These are phyloP conservation scores for Drosophila nigricruria DNA, from an alignment of 2,888 invertebrate genomes.

Conservation along the genomic window DNA sequence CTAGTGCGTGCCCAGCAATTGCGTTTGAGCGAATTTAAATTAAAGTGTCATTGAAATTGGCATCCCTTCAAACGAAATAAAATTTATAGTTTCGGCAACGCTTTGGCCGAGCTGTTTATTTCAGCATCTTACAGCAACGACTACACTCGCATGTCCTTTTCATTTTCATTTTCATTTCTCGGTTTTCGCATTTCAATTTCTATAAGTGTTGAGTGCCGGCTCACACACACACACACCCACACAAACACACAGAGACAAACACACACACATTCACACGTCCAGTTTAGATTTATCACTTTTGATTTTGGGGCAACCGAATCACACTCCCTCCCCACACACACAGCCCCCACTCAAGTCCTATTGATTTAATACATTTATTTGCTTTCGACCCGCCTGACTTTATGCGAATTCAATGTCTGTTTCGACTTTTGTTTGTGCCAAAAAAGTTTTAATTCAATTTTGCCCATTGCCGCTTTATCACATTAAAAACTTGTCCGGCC, in stretches of 20 bases:
- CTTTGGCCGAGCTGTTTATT: slow-evolving; percentile 50
- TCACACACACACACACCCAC: slow-evolving; percentile 35
- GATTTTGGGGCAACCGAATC: slow-evolving; percentile 56
- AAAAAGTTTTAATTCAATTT: slow-evolving; percentile 74
- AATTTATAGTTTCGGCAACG: slow-evolving; percentile 77
- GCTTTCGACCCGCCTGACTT: slow-evolving; percentile 38
- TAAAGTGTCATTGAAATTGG: slow-evolving; percentile 82
- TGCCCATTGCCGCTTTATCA: slow-evolving; percentile 52
- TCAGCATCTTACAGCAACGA: slow-evolving; percentile 38
- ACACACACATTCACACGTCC: slow-evolving; percentile 59
- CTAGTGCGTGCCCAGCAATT: slow-evolving; percentile 67
- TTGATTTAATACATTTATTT: slow-evolving; percentile 81
- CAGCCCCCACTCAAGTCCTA: slow-evolving; percentile 28
- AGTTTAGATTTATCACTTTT: slow-evolving; percentile 80
- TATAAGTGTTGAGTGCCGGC: slow-evolving; percentile 62
- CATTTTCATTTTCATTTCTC: slow-evolving; percentile 44
- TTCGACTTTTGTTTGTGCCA: slow-evolving; percentile 51
- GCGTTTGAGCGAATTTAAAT: slow-evolving; percentile 82
- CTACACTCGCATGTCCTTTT: slow-evolving; percentile 43
- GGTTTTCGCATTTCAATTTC: slow-evolving; percentile 64
- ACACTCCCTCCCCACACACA: not conserved
- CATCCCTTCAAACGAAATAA: slow-evolving; percentile 75
- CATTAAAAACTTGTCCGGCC: slow-evolving; percentile 65
- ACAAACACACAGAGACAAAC: slow-evolving; percentile 20
- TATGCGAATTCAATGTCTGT: slow-evolving; percentile 37